Percentiles rank a stretch among this genome's conserved stretches.
phyloP scores from a whole-genome alignment of 2,888 invertebrate species.

The Slavum lentiscoides region DNA sequence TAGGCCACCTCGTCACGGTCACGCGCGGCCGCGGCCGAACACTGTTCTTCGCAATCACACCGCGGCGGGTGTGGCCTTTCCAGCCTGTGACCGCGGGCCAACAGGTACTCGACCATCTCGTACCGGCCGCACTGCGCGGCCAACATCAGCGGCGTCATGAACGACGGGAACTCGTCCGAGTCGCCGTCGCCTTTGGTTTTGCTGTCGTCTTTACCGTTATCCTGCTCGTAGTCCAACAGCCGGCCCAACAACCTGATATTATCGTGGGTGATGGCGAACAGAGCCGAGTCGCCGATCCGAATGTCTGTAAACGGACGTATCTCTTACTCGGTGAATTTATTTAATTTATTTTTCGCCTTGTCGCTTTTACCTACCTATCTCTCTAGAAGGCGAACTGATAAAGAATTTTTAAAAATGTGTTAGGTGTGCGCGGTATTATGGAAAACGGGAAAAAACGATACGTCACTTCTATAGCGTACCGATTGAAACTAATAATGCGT shows the following conservation, averaged over 20 bases:
- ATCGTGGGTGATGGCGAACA: conserved; percentile 37
- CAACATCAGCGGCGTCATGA: conserved; percentile 38
- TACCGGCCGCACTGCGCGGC: conserved; percentile 40
- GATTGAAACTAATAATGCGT: too few relatives aligned
- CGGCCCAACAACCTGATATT: neutral
- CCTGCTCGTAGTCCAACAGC: neutral
- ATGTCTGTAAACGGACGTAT: neutral
- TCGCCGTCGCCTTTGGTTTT: neutral
- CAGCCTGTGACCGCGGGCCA: conserved; percentile 24
- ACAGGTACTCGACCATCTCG: conserved; percentile 36
- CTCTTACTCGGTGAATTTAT: too few relatives aligned
- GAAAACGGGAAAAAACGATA: too few relatives aligned
- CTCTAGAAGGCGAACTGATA: too few relatives aligned
- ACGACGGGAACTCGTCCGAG: conserved; percentile 28
- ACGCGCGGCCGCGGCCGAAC: neutral
- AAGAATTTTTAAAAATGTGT: too few relatives aligned
- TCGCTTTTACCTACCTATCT: too few relatives aligned
- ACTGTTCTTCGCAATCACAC: neutral
- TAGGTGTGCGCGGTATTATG: too few relatives aligned
- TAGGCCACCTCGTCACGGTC: conserved; percentile 2
- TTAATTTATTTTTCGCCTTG: too few relatives aligned
- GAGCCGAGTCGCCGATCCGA: conserved; percentile 11
- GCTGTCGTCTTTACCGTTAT: too few relatives aligned
- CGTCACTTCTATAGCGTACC: too few relatives aligned
- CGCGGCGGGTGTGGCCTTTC: conserved; percentile 22